Evolutionary conservation across 1,140 invertebrate species (phyloP).

Genomic region (Penaeus indicus): DNA sequence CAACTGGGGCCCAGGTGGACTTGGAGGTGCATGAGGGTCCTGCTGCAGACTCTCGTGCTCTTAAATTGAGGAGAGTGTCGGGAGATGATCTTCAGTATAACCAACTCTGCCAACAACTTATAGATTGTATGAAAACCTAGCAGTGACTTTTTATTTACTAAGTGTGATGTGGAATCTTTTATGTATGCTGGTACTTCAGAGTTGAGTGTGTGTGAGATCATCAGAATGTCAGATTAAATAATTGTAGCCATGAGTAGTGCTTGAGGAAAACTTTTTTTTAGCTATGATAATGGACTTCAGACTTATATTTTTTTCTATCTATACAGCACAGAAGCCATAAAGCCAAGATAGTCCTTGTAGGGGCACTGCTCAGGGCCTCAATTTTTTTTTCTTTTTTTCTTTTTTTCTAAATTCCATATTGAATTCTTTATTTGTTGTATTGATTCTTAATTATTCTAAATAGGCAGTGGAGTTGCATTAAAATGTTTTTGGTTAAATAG

Average conservation of each 20-base stretch:
- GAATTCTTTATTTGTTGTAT: constrained; percentile 49
- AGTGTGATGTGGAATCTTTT: constrained; percentile 43
- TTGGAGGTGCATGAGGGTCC: constrained; percentile 81
- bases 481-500: constrained; percentile 15
- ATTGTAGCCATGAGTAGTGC: too few relatives aligned
- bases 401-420: constrained; percentile 29
- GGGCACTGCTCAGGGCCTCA: too few relatives aligned
- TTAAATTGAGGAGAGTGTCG: constrained; percentile 91
- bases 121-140: constrained; percentile 80
- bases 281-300: too few relatives aligned
- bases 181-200: constrained; percentile 20
- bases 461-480: constrained; percentile 44
- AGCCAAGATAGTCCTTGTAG: too few relatives aligned
- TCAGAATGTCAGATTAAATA: constrained; percentile 28
- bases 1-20: constrained; percentile 89
- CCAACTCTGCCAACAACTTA: constrained; percentile 89
- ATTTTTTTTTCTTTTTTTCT: too few relatives aligned
- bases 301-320: too few relatives aligned
- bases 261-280: too few relatives aligned
- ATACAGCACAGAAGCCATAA: too few relatives aligned
- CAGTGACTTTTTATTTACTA: constrained; percentile 38
- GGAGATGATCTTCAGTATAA: constrained; percentile 92
- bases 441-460: constrained; percentile 54
- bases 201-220: constrained; percentile 13
- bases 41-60: constrained; percentile 76